These are phyloP conservation scores for Caenorhabditis afra DNA, from an alignment of 2,888 invertebrate species.

Conservation along the genomic window DNA sequence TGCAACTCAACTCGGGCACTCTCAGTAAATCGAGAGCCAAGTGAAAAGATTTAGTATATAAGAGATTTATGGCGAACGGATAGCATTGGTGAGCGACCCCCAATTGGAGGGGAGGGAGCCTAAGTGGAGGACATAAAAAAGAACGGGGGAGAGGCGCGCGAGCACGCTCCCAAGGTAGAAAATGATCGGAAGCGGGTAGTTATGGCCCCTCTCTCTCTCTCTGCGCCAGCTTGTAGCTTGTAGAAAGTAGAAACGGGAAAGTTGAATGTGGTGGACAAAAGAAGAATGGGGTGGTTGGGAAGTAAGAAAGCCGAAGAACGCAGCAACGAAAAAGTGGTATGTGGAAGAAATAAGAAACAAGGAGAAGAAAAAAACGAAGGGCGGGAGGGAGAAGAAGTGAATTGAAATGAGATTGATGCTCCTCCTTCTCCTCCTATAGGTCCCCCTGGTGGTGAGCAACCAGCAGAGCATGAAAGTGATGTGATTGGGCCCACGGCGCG, in stretches of 20 bases:
- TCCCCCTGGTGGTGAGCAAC: neutral
- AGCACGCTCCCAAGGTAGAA: too few relatives aligned
- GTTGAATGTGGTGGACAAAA: too few relatives aligned
- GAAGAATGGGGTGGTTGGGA: too few relatives aligned
- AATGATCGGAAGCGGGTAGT: slow-evolving; percentile 9
- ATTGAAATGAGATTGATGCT: slow-evolving; percentile 20
- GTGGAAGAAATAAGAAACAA: too few relatives aligned
- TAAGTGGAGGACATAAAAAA: neutral
- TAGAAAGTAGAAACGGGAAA: neutral
- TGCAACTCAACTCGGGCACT: too few relatives aligned
- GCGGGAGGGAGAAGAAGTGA: neutral
- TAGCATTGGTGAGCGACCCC: neutral
- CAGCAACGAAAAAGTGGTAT: neutral
- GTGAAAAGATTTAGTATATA: neutral
- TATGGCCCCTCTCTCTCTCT: neutral
- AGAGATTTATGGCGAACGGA: neutral
- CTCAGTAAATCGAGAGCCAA: too few relatives aligned
- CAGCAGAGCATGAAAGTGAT: slow-evolving; percentile 8
- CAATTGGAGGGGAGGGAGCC: neutral
- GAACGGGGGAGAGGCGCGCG: neutral
- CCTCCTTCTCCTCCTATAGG: neutral
- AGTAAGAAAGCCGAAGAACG: too few relatives aligned
- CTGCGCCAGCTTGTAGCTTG: neutral
- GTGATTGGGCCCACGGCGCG: slow-evolving; percentile 19
- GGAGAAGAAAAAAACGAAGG: too few relatives aligned